Base-by-base conservation (phyloP, 1,140 invertebrate species). In the Mya arenaria region DNA sequence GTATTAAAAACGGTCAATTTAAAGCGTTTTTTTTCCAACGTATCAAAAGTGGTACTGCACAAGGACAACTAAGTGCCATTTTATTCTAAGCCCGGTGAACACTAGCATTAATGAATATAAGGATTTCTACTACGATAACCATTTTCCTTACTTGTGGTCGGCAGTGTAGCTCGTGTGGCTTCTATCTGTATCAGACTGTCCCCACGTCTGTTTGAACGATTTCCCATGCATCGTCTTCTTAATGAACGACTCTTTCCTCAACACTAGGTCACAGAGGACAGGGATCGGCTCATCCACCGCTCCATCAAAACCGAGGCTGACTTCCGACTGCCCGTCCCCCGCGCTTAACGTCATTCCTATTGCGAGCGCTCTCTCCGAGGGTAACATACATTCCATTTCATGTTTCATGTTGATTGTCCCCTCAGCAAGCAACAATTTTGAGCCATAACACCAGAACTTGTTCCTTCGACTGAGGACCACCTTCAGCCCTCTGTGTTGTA, bases 111-210 rank as follows among this genome's bases (percentile, higher is more conserved):
- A n/a, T n/a, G n/a, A n/a, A n/a, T n/a, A n/a, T n/a, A n/a, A n/a
- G n/a, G n/a, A n/a, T n/a, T n/a, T n/a, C n/a, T n/a, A n/a, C n/a
- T n/a, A n/a, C n/a, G n/a, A n/a, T n/a, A n/a, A 48, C 23, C 30
- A 13, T 36, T 3, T 36, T 37, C 30, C 52, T 36, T 58, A 72
- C 69, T 23, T 72, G 28, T 72, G 69, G 13, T 17, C 58, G 3
- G 69, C 69, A 32, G 52, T 37, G 32, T 56, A 72, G 48, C 69
- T 56, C 0, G 44, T 36, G 39, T 72, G 69, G 52, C 34, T 37
- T 23, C 48, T 72, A 5, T 72, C 52, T 37, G 69, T 44, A 58
- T 55, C 48, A 25, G 44, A 32, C 23, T 72, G 69, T 23, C 69
- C 69, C 69, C 69, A 72, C 8, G 48, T 39, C 41, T 36, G 37